phyloP scores from a whole-genome alignment of 2,113 vertebrate genomes.

The Lycocorax pyrrhopterus region DNA sequence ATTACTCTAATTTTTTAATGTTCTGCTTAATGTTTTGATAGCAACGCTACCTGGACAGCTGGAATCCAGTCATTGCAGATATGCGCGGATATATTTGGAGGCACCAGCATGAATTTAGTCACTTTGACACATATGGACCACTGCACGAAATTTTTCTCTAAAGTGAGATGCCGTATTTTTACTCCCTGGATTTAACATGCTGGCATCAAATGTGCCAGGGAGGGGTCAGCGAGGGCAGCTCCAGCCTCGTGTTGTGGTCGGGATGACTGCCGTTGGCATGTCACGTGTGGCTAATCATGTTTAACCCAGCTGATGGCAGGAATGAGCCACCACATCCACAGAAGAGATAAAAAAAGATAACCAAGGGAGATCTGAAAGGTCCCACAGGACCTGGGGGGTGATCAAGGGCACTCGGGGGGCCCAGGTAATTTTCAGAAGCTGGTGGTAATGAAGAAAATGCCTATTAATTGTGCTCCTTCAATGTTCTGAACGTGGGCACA shows the following conservation, averaged over 20 bases:
- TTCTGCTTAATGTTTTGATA: neutral
- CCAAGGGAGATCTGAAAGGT: neutral
- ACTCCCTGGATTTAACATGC: neutral
- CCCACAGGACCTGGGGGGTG: neutral
- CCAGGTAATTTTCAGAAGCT: neutral
- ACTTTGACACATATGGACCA: neutral
- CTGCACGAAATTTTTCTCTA: neutral
- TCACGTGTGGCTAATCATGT: neutral
- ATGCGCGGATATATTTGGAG: neutral
- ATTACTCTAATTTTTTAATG: too few species aligned
- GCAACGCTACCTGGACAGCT: neutral
- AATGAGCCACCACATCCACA: neutral
- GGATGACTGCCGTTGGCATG: neutral
- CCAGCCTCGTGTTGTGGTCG: neutral
- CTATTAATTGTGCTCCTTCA: rapidly evolving
- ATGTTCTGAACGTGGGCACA: rapidly evolving
- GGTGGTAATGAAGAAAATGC: neutral
- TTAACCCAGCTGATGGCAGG: too few species aligned
- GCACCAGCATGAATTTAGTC: neutral
- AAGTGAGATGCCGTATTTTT: neutral
- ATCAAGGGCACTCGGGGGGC: neutral
- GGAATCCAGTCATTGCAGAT: neutral
- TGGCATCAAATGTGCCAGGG: too few species aligned
- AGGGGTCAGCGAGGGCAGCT: neutral
- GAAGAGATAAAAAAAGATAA: neutral